Percentiles rank a stretch among this genome's conserved stretches.
These are phyloP conservation scores for Dolomedes plantarius DNA, from an alignment of 2,888 invertebrate species.

Conservation along the genomic window DNA sequence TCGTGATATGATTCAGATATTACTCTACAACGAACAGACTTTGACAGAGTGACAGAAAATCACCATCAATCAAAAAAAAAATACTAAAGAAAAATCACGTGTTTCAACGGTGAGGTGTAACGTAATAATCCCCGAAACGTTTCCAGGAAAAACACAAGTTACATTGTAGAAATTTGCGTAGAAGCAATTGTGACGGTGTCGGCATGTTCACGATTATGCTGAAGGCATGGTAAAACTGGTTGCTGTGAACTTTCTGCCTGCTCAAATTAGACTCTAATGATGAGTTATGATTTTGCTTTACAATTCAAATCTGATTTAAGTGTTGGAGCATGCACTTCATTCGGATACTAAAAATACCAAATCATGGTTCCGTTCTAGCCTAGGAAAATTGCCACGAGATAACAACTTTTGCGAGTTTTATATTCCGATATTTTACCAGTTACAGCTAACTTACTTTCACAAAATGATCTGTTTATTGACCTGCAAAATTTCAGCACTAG, in stretches of 20 bases:
- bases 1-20: slow-evolving; percentile 1
- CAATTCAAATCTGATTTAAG: too few relatives aligned
- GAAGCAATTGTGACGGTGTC: not conserved
- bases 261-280: not conserved
- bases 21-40: not conserved
- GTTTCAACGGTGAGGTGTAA: not conserved
- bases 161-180: slow-evolving; percentile 7
- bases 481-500: too few relatives aligned
- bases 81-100: slow-evolving; percentile 1
- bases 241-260: not conserved
- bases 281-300: too few relatives aligned
- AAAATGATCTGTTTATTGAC: too few relatives aligned
- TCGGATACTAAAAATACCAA: too few relatives aligned
- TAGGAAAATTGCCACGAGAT: too few relatives aligned
- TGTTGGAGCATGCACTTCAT: too few relatives aligned
- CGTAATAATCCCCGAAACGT: not conserved
- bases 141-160: not conserved
- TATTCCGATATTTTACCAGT: too few relatives aligned
- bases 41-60: slow-evolving; percentile 1
- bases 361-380: too few relatives aligned
- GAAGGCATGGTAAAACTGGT: not conserved
- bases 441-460: too few relatives aligned
- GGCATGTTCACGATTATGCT: not conserved
- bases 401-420: too few relatives aligned
- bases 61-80: slow-evolving; percentile 8